Base-by-base conservation (phyloP, 2,888 invertebrate genomes). In the Tipula confusa region DNA sequence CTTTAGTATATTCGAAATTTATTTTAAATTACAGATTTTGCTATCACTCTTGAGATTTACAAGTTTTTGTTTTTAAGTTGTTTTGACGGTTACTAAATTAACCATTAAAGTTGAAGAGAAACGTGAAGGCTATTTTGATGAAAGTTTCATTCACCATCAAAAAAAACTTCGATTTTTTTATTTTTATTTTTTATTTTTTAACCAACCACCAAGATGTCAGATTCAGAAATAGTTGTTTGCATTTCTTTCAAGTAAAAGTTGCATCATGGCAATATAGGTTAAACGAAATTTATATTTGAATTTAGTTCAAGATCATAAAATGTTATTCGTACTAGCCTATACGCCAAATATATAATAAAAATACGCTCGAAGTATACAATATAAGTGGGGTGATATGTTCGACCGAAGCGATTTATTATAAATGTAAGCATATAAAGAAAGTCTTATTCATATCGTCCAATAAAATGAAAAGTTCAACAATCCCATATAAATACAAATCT, bases 391-490 rank as follows among this genome's bases (percentile, higher is more conserved):
- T 43, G 2, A 1, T n/a, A n/a, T n/a, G n/a, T 43, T 43, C 5
- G 43, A n/a, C 43, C 43, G n/a, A n/a, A n/a, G n/a, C n/a, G n/a
- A n/a, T n/a, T n/a, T n/a, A n/a, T n/a, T n/a, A 43, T n/a, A n/a
- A 3, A 43, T 43, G 15, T n/a, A 43, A 2, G 36, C 9, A 11
- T 7, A 64, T 64, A 9, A 64, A 24, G 64, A 64, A 64, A 64
- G 24, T 24, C 38, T 31, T 31, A 7, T 31, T 24, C 64, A 64
- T 64, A 18, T 38, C 38, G 11, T 64, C n/a, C n/a, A n/a, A n/a
- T n/a, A n/a, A 64, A 64, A 64, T 64, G 64, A 64, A 64, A 64
- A 64, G 64, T 64, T 64, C 64, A 64, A 64, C 18, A 64, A 24
- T 64, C 64, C 24, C 64, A 64, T 64, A 64, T 64, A 64, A 64